Percentiles rank a stretch among this genome's conserved stretches.
phyloP scores from a whole-genome alignment of 2,113 vertebrate species.

The Paramisgurnus dabryanus region DNA sequence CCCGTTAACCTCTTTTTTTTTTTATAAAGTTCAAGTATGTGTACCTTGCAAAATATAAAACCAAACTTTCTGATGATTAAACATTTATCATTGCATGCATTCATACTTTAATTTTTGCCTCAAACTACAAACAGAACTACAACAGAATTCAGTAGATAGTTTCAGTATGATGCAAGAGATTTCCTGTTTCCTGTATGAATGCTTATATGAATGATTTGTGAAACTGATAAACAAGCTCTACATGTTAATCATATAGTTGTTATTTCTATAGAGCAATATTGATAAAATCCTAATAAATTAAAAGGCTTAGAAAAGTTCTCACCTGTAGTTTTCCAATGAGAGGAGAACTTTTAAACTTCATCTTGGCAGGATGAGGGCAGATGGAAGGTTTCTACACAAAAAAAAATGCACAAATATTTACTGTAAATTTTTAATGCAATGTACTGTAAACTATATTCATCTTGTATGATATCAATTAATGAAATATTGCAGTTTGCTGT shows the following conservation, averaged over 20 bases:
- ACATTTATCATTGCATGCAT: too few species aligned
- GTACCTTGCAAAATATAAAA: too few species aligned
- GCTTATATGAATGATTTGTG: neutral
- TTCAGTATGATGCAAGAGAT: neutral
- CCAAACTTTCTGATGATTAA: too few species aligned
- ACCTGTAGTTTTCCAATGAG: conserved; percentile 77
- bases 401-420: conserved; percentile 7
- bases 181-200: conserved; percentile 25
- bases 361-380: conserved; percentile 58
- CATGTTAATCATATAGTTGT: neutral
- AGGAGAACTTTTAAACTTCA: conserved; percentile 68
- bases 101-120: neutral
- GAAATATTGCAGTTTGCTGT: too few species aligned
- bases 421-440: neutral
- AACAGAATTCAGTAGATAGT: neutral
- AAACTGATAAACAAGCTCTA: neutral
- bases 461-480: too few species aligned
- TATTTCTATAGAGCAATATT: too few species aligned
- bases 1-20: too few species aligned
- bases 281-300: neutral
- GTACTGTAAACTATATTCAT: too few species aligned
- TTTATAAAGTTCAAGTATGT: too few species aligned
- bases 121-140: neutral
- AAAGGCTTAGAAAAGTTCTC: neutral
- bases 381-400: conserved; percentile 58